Conservation (phyloP, 1,140 invertebrate species). For the Xylocopa sonorina region DNA sequence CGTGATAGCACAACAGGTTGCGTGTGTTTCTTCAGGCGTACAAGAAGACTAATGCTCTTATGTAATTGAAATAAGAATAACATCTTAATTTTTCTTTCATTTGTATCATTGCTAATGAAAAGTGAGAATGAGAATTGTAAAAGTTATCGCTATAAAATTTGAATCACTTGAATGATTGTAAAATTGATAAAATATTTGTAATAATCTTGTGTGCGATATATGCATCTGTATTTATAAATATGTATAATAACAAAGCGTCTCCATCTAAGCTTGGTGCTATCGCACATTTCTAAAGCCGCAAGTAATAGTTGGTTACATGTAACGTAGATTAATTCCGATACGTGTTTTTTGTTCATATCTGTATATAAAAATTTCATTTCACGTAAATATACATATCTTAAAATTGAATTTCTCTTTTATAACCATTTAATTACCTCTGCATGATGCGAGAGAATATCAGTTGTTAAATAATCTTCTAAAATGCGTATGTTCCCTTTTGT, state of each 20-base stretch:
- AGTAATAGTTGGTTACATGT: conserved; percentile 12
- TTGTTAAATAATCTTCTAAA: no score
- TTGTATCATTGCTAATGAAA: background rate
- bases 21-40: background rate
- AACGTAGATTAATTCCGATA: conserved; percentile 44
- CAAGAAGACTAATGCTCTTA: background rate
- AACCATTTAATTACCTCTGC: background rate
- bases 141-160: background rate
- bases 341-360: conserved; percentile 66
- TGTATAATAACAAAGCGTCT: conserved; percentile 59
- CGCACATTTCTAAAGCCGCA: background rate
- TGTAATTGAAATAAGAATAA: background rate
- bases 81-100: background rate
- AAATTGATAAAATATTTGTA: conserved; percentile 12
- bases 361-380: conserved; percentile 71
- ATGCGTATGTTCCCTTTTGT: no score
- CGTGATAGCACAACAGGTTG: conserved; percentile 10
- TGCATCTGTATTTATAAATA: conserved; percentile 58
- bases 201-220: conserved; percentile 13
- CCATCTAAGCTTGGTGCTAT: conserved; percentile 13
- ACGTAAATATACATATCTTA: conserved; percentile 68
- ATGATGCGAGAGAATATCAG: background rate
- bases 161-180: background rate
- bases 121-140: background rate
- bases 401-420: conserved; percentile 11